These are phyloP conservation scores for Caenorhabditis sp. DNA, from an alignment of 2,888 invertebrate species.

Conservation along the genomic window DNA sequence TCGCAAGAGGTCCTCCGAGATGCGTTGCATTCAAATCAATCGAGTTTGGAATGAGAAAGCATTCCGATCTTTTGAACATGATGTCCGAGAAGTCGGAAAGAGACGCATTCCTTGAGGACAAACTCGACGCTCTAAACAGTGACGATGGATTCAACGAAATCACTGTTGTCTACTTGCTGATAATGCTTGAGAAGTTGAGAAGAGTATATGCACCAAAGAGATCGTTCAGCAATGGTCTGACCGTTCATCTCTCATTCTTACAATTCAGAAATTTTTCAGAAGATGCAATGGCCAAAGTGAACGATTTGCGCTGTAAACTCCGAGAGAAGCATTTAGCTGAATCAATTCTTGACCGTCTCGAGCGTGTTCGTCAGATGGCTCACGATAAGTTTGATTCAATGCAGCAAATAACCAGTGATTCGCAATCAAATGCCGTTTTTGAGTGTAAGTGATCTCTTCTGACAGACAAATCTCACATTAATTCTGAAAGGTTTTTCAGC, in stretches of 20 bases:
- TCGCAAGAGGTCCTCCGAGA: slow-evolving; percentile 54
- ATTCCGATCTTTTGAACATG: slow-evolving; percentile 51
- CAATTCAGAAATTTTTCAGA: slow-evolving; percentile 2
- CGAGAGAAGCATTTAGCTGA: slow-evolving; percentile 25
- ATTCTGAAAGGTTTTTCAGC: slow-evolving; percentile 28
- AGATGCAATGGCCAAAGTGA: slow-evolving; percentile 4
- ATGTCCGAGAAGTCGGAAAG: slow-evolving; percentile 45
- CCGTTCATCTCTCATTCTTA: not conserved
- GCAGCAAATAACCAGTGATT: slow-evolving; percentile 27
- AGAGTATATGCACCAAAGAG: slow-evolving; percentile 29
- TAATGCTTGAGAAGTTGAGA: slow-evolving; percentile 54
- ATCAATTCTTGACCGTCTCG: slow-evolving; percentile 35
- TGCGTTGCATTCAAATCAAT: slow-evolving; percentile 50
- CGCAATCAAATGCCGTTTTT: slow-evolving; percentile 55
- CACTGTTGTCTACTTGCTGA: slow-evolving; percentile 40
- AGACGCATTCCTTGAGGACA: slow-evolving; percentile 42
- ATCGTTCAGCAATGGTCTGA: not conserved
- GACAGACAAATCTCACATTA: not conserved
- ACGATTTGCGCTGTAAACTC: slow-evolving; percentile 30
- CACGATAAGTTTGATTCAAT: slow-evolving; percentile 36
- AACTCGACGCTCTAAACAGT: slow-evolving; percentile 17
- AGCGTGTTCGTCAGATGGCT: slow-evolving; percentile 47
- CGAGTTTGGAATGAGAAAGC: slow-evolving; percentile 60
- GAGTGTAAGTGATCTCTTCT: slow-evolving; percentile 55
- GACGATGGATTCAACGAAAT: slow-evolving; percentile 56